phyloP scores from a whole-genome alignment of 2,113 vertebrate genomes.

The Oostethus manadensis region DNA sequence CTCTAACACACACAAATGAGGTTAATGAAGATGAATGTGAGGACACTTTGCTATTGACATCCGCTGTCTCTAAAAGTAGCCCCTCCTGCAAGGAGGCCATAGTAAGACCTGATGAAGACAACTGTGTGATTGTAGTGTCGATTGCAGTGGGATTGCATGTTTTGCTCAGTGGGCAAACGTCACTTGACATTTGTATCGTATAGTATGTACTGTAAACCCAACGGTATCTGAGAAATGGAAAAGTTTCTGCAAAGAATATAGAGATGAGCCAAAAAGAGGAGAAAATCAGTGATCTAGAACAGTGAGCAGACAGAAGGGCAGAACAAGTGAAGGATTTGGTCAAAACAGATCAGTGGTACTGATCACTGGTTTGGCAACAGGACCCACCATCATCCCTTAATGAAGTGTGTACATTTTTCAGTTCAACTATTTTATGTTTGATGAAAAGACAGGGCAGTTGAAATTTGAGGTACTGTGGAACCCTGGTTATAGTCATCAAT shows the following conservation, averaged over 20 bases:
- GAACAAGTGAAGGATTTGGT: slow-evolving; percentile 56
- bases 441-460: no score
- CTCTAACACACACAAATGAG: slow-evolving; percentile 50
- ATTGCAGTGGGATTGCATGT: neutral
- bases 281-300: slow-evolving; percentile 63
- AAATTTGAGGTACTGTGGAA: no score
- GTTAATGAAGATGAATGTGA: slow-evolving; percentile 68
- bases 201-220: slow-evolving; percentile 11
- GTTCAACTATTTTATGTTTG: no score
- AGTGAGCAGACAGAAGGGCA: slow-evolving; percentile 63
- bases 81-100: slow-evolving; percentile 61
- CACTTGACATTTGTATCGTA: slow-evolving; percentile 12
- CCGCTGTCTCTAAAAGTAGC: slow-evolving; percentile 58
- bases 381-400: no score
- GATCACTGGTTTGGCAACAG: no score
- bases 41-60: slow-evolving; percentile 62
- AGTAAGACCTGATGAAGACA: slow-evolving; percentile 39
- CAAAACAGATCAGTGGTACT: slow-evolving; percentile 7
- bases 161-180: no score
- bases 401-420: no score
- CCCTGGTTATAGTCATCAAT: no score
- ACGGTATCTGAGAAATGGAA: slow-evolving; percentile 2
- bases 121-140: slow-evolving; percentile 11
- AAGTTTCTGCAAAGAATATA: slow-evolving; percentile 14
- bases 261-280: slow-evolving; percentile 18